These are phyloP conservation scores for Drosophila helvetica DNA, from an alignment of 2,888 invertebrate species.

Conservation along the genomic window DNA sequence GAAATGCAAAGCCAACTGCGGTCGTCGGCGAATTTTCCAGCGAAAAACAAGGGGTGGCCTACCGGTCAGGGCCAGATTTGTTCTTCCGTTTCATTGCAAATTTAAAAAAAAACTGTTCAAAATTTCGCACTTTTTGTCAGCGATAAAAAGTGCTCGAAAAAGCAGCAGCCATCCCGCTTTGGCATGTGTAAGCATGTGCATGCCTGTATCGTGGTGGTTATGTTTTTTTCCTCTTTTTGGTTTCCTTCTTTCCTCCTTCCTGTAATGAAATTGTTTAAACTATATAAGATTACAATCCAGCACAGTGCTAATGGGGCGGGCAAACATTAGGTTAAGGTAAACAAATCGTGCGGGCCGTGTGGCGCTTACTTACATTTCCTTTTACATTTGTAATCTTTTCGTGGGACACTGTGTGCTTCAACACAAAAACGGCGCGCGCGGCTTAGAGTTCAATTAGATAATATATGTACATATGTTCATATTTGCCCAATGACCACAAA, in stretches of 20 bases:
- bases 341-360: too few species aligned
- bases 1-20: conserved; percentile 52
- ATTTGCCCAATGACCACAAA: neutral
- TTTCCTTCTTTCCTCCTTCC: neutral
- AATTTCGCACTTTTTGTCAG: conserved; percentile 3
- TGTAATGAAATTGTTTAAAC: too few species aligned
- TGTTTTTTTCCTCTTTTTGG: neutral
- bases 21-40: conserved; percentile 34
- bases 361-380: too few species aligned
- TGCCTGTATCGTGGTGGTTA: neutral
- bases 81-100: conserved; percentile 10
- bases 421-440: neutral
- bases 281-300: too few species aligned
- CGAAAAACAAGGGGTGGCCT: conserved; percentile 26
- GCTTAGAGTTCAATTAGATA: neutral
- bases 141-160: neutral
- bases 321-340: too few species aligned
- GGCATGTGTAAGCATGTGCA: neutral
- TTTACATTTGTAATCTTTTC: neutral
- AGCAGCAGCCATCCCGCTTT: neutral
- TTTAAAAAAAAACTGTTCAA: neutral
- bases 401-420: neutral
- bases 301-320: too few species aligned
- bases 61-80: conserved; percentile 1
- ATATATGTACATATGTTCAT: too few species aligned